Evolutionary conservation across 2,113 vertebrate species (phyloP).

Genomic region (Sceloporus tristichus): DNA sequence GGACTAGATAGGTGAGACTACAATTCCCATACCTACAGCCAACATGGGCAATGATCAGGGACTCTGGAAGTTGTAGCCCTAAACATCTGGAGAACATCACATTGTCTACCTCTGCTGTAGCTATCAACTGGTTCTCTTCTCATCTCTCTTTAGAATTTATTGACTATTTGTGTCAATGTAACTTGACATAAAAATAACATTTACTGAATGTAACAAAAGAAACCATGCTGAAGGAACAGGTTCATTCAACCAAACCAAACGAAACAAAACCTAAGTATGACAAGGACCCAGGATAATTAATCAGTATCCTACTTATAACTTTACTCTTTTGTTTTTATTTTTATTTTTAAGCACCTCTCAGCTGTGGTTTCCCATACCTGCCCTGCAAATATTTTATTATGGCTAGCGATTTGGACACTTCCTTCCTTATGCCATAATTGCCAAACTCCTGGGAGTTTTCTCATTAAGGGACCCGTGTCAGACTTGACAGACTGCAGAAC

Average conservation of each 20-base stretch:
- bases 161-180: background rate
- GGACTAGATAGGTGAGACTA: background rate
- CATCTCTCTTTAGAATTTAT: background rate
- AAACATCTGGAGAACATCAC: background rate
- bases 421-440: conserved; percentile 71
- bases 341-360: conserved; percentile 8
- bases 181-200: too few species aligned
- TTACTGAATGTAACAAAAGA: background rate
- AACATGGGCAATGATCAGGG: background rate
- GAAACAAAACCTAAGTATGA: background rate
- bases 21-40: background rate
- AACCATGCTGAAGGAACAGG: background rate
- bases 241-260: background rate
- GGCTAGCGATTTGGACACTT: conserved; percentile 73
- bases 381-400: conserved; percentile 70
- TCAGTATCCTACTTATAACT: conserved; percentile 21
- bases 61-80: background rate
- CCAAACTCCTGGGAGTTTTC: conserved; percentile 68
- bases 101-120: background rate
- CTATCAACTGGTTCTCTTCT: background rate
- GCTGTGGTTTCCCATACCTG: conserved; percentile 64
- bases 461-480: conserved; percentile 67
- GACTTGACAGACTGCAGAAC: conserved; percentile 70
- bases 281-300: conserved; percentile 4
- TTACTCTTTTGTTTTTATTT: conserved; percentile 15